Conservation (phyloP, 2,113 vertebrate genomes). For the Phylloscopus trochiloides region DNA sequence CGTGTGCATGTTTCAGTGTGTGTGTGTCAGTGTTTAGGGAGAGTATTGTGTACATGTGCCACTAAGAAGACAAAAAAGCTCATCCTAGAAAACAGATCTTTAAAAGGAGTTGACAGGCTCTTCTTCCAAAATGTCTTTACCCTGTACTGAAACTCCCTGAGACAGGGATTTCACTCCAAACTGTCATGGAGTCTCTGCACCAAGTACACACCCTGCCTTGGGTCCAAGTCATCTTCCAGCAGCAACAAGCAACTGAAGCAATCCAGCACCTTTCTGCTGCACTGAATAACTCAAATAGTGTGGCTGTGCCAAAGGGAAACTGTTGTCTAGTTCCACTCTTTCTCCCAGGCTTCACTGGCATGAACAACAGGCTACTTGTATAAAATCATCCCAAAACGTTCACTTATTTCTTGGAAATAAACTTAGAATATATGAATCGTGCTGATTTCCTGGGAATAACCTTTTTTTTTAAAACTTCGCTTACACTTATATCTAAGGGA, state of each 20-base stretch:
- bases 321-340: neutral
- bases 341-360: neutral
- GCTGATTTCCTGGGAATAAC: neutral
- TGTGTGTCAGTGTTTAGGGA: neutral
- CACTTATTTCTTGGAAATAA: neutral
- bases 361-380: neutral
- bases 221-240: neutral
- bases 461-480: neutral
- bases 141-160: neutral
- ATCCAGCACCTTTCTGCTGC: neutral
- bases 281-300: neutral
- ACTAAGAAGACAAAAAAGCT: neutral
- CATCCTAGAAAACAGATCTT: neutral
- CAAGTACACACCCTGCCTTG: neutral
- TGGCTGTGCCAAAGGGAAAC: neutral
- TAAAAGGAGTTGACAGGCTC: neutral
- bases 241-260: neutral
- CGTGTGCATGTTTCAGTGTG: too few species aligned
- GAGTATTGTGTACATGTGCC: neutral
- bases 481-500: neutral
- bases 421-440: neutral
- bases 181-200: neutral
- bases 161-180: neutral
- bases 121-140: neutral
- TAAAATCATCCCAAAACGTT: neutral